A percentile compares a stretch with the other conserved stretches of the same genome.
Conservation (phyloP, 2,797 vertebrate species). For the Capromys pilorides region DNA sequence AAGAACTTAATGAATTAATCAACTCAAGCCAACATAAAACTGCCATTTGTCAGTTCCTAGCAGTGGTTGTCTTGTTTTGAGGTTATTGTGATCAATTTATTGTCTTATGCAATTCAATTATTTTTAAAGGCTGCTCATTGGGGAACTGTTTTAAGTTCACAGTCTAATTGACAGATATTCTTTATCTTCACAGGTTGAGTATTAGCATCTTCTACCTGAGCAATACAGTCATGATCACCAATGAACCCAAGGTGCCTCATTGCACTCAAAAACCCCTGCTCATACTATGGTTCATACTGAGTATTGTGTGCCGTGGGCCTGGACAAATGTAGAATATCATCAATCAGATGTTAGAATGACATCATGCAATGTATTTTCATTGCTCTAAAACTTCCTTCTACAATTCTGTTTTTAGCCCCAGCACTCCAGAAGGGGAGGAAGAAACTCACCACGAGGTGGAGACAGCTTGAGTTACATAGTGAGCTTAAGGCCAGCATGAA, state of each 20-base stretch:
- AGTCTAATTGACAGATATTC: background rate
- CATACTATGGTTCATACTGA: background rate
- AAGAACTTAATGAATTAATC: background rate
- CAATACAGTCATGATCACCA: accelerated
- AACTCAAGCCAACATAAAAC: background rate
- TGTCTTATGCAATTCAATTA: background rate
- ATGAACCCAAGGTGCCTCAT: background rate
- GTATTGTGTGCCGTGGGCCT: background rate
- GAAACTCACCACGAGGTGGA: background rate
- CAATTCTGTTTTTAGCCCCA: background rate
- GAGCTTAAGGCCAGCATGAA: background rate
- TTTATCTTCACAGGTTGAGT: too few species aligned
- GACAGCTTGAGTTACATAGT: background rate
- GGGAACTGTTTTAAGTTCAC: background rate
- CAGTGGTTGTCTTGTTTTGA: background rate
- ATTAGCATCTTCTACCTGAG: background rate
- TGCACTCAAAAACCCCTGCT: background rate
- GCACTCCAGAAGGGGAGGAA: background rate
- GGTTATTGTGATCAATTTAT: background rate
- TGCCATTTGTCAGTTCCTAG: background rate
- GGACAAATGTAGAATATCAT: background rate
- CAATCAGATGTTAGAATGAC: background rate
- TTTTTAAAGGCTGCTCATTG: background rate
- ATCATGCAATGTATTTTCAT: background rate
- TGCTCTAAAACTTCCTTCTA: background rate